Percentiles rank a stretch among this genome's conserved stretches.
These are phyloP conservation scores for Bombycilla garrulus DNA, from an alignment of 2,113 vertebrate species.

Conservation along the genomic window DNA sequence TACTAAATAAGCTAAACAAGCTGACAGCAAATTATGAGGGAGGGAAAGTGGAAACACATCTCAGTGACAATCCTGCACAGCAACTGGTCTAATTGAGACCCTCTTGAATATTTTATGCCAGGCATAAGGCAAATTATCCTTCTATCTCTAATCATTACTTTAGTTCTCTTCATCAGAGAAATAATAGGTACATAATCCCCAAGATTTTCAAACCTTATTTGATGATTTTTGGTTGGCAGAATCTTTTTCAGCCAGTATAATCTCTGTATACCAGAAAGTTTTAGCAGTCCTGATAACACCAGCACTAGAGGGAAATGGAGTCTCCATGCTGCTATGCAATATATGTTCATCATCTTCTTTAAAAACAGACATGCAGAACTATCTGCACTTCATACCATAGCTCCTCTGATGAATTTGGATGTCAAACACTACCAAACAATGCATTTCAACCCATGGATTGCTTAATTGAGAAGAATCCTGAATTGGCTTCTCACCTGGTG, in stretches of 20 bases:
- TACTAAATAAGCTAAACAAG: neutral
- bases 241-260: neutral
- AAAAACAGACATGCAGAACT: neutral
- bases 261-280: neutral
- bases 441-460: neutral
- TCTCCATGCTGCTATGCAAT: neutral
- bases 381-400: neutral
- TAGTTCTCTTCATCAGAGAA: neutral
- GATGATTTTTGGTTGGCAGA: neutral
- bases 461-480: neutral
- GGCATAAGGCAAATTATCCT: neutral
- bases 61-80: neutral
- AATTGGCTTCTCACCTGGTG: neutral
- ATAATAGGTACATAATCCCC: neutral
- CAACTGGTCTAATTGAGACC: neutral
- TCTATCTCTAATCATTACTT: neutral
- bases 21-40: neutral
- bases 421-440: neutral
- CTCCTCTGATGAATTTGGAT: neutral
- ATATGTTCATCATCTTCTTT: neutral
- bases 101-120: neutral
- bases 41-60: neutral
- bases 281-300: neutral
- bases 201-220: neutral
- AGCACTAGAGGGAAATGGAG: neutral